These are phyloP conservation scores for Drosophila macrothrix DNA, from an alignment of 2,888 invertebrate genomes.

Conservation along the genomic window DNA sequence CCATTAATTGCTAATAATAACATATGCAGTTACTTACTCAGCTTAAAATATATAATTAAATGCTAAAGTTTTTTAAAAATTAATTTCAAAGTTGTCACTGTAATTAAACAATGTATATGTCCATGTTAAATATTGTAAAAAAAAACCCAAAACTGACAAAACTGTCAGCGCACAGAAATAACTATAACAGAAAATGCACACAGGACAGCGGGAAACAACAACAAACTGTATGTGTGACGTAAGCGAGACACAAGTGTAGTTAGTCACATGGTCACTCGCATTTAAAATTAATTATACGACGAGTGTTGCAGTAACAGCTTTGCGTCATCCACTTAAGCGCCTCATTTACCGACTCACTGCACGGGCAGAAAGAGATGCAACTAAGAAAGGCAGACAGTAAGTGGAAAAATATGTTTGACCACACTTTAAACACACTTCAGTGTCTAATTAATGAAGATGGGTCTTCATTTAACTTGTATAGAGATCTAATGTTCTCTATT, in stretches of 20 bases:
- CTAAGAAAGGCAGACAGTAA: conserved; percentile 13
- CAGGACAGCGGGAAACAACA: conserved; percentile 5
- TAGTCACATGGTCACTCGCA: conserved; percentile 39
- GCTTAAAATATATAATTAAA: conserved; percentile 4
- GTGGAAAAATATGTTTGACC: conserved; percentile 24
- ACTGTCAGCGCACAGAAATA: conserved; percentile 44
- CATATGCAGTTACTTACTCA: conserved; percentile 63
- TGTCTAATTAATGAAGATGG: conserved; percentile 58
- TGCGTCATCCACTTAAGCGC: conserved; percentile 66
- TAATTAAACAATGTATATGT: conserved; percentile 73
- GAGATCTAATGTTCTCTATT: neutral
- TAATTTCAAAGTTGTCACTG: conserved; percentile 62
- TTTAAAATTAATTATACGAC: conserved; percentile 78
- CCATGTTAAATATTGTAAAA: conserved; percentile 48
- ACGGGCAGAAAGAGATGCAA: conserved; percentile 9
- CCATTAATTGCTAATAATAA: conserved; percentile 55
- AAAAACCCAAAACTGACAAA: conserved; percentile 56
- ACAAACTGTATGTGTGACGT: conserved; percentile 36
- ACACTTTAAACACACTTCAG: conserved; percentile 37
- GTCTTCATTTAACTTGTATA: conserved; percentile 47
- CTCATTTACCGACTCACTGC: conserved; percentile 56
- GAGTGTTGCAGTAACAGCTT: conserved; percentile 63
- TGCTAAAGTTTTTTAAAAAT: conserved; percentile 39
- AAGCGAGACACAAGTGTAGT: neutral
- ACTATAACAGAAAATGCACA: conserved; percentile 5